Base-by-base conservation (phyloP, 2,113 vertebrate species). In the Gavia stellata region DNA sequence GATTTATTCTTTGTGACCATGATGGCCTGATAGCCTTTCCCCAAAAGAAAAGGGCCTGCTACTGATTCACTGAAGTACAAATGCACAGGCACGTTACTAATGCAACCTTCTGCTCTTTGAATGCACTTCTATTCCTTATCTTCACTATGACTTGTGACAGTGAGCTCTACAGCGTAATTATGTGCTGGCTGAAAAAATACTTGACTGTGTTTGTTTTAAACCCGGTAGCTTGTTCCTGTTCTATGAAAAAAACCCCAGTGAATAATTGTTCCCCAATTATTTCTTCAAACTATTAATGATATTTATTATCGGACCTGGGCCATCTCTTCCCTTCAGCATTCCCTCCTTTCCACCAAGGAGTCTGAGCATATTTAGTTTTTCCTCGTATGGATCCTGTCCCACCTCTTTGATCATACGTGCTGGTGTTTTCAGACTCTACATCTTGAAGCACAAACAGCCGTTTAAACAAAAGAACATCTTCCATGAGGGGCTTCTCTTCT, bases 381-480 rank as follows among this genome's bases (percentile, higher is more conserved):
- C 29, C n/a, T 89, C 20, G 38, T 14, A 62, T 38, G 36, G 77
- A 87, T 85, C 61, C 50, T 72, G 73, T 84, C n/a, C 40, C 40
- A 16, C 1, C 7, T 49, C 93, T 96, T 89, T 89, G 81, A 92
- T 95, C 81, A 81, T 20, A 71, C 0, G 0, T 6, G 3, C 36
- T 79, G 25, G 12, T 65, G 14, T 71, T 91, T 78, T 21, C 53
- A 87, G 61, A 26, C 34, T 79, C 25, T 52, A 20, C 9, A 44
- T 58, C 74, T 58, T 68, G 44, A 68, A 61, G 47, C 31, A 79
- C 0, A 53, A 71, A 31, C 4, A 38, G 20, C 18, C 38, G 0
- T 73, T 96, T 71, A 62, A 96, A 86, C 61, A 80, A 88, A 89
- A 96, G 78, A 73, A 34, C 72, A 72, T 93, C 58, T 87, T 92